A percentile compares a stretch with the other conserved stretches of the same genome.
Conservation (phyloP, 2,888 invertebrate genomes). For the Lasioglossum oenotherae region DNA sequence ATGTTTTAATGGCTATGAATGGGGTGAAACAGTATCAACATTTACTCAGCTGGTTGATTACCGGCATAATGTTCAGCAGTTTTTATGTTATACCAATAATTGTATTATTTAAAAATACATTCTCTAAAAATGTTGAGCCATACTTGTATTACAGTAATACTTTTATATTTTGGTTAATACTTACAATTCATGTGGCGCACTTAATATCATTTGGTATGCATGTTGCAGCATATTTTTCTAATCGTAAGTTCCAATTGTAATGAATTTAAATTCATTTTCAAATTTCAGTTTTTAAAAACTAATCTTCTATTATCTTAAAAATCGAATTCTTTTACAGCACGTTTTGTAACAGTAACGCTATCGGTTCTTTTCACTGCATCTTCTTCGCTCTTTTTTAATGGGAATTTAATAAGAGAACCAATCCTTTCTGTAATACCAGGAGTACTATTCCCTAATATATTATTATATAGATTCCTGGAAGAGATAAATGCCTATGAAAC, state of each 20-base stretch:
- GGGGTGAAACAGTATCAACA: conserved; percentile 79
- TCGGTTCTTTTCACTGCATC: conserved; percentile 55
- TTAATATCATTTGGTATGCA: conserved; percentile 81
- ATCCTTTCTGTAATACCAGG: conserved; percentile 71
- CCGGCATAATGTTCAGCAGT: conserved; percentile 76
- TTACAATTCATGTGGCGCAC: conserved; percentile 77
- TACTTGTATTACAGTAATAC: conserved; percentile 79
- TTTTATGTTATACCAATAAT: conserved; percentile 76
- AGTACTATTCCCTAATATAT: conserved; percentile 79
- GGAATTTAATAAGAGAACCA: conserved; percentile 54
- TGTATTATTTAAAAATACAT: conserved; percentile 77
- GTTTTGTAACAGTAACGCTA: conserved; percentile 52
- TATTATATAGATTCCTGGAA: conserved; percentile 75
- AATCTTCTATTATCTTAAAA: background rate
- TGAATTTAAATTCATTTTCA: too few relatives aligned
- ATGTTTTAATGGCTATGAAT: conserved; percentile 82
- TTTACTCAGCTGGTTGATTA: conserved; percentile 80
- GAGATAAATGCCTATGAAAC: conserved; percentile 80
- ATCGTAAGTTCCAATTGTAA: conserved; percentile 74
- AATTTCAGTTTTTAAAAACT: too few relatives aligned
- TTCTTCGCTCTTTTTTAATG: conserved; percentile 45
- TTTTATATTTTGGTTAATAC: conserved; percentile 79
- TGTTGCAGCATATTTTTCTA: conserved; percentile 80
- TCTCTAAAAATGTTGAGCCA: conserved; percentile 75
- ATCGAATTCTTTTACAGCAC: conserved; percentile 52